Base-by-base conservation (phyloP, 1,140 invertebrate genomes). In the Sycophaga agraensis region DNA sequence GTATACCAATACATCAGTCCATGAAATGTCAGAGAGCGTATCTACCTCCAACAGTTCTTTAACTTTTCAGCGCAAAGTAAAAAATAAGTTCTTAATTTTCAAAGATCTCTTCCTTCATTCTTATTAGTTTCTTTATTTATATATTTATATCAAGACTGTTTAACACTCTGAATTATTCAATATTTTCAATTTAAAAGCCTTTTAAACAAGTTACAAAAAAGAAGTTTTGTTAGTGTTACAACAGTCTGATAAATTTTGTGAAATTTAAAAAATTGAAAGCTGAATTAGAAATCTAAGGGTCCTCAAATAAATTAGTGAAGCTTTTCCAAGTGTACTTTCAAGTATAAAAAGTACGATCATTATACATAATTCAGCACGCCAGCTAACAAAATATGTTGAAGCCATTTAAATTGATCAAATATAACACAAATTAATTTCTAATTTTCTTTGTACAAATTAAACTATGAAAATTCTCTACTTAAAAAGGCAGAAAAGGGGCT, bases 1-100 rank as follows among this genome's bases (percentile, higher is more conserved):
- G 42, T 45, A 49, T 56, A 62, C 59, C 51, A 62, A 56, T 62
- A 56, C 59, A 62, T 62, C 59, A 62, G 59, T 63, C 54, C 54
- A 57, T 48, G 51, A 43, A 63, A 58, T 19, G 46, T 58, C 46
- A 51, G 46, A 56, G 51, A 62, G 45, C 37, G 49, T 62, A 11
- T 42, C 24, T 56, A 42, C 19, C 48, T 49, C 60, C 16, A 55
- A 55, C 50, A 17, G 34, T 56, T 56, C 5, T 48, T 56, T 40
- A 39, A 48, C 16, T 56, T 56, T 56, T 56, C 21, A 42, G 53
- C 54, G 22, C 50, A 49, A 62, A 62, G 45, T 63, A 63, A 58
- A 57, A 57, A 57, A 50, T 51, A 45, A 57, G 31, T 58, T 63
- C 8, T 57, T 63, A 50, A 50, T 39, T 56, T 62, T 56, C 34